Base-by-base conservation (phyloP, 2,113 vertebrate species). In the Sylvilagus bachmani region DNA sequence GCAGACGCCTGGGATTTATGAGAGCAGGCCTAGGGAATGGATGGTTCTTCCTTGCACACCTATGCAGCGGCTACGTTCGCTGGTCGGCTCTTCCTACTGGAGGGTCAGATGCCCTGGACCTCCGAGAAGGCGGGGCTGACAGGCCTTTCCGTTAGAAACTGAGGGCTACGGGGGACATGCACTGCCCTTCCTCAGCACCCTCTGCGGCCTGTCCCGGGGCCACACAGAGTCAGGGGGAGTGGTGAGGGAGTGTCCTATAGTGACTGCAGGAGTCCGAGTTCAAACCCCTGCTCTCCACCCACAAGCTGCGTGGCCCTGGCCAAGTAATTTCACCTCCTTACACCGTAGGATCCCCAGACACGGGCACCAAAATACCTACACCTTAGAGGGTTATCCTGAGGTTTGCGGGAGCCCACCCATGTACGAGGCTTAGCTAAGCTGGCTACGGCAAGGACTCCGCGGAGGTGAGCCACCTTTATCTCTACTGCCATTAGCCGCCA, bases 381-480 rank as follows among this genome's bases (percentile, higher is more conserved):
- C 58, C 64, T 89, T 29, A 29, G 49, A 86, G 38, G 14, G 16
- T 17, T 51, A 22, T 14, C 69, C 2, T 58, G 84, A 71, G 31
- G 53, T 62, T 0, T 77, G 29, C 36, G 62, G 3, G 44, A 95
- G n/a, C 49, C 58, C 36, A 25, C 2, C 14, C 21, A 1, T 2
- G 29, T 17, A 7, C 16, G 29, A 27, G 33, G 71, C 58, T 93
- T 53, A 83, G 73, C 79, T 78, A 33, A 73, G 38, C 27, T 75
- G 69, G 67, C 25, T 3, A 4, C 0, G 9, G 5, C 14, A 12
- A 49, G 25, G 78, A 38, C n/a, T 31, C 25, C 1, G n/a, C 0
- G 80, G 62, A n/a, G 11, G 33, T 38, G 67, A 79, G 49, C 69
- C 70, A 74, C 53, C 94, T 62, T 44, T 64, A 94, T 49, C 85